These are phyloP conservation scores for Pachliopta kotzebuea DNA, from an alignment of 2,888 invertebrate species.

Conservation along the genomic window DNA sequence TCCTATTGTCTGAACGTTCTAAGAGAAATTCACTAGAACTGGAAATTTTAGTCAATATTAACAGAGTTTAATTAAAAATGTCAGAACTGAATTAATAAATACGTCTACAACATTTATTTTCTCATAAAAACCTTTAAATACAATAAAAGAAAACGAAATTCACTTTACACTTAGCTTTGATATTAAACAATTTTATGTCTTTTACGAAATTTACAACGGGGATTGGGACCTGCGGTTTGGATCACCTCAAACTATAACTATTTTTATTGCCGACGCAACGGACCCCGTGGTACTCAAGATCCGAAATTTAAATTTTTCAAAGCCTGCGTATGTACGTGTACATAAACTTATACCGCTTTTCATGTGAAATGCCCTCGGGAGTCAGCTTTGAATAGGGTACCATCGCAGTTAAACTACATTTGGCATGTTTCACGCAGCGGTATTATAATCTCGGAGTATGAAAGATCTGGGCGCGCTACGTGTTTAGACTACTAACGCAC, in stretches of 20 bases:
- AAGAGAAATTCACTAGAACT: background rate
- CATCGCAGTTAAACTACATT: constrained; percentile 21
- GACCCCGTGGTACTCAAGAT: background rate
- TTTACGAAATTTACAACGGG: background rate
- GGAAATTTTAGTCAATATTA: background rate
- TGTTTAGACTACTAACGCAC: background rate
- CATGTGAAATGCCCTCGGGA: constrained; percentile 26
- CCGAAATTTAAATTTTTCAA: constrained; percentile 4
- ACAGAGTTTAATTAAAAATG: background rate
- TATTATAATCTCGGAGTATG: constrained; percentile 24
- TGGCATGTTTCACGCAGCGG: constrained; percentile 21
- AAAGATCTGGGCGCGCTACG: constrained; percentile 13
- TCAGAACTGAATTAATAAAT: background rate
- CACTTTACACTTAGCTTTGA: background rate
- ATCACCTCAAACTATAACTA: background rate
- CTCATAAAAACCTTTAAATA: background rate
- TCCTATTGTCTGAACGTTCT: constrained; percentile 2
- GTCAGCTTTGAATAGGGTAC: constrained; percentile 27
- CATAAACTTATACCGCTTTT: constrained; percentile 9
- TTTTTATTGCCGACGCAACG: background rate
- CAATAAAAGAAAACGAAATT: too few species aligned
- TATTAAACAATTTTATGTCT: background rate
- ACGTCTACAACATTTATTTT: background rate
- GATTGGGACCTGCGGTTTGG: background rate
- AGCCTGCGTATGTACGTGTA: constrained; percentile 3